Conservation (phyloP, 2,888 invertebrate genomes). For the Anoncus sp. region DNA sequence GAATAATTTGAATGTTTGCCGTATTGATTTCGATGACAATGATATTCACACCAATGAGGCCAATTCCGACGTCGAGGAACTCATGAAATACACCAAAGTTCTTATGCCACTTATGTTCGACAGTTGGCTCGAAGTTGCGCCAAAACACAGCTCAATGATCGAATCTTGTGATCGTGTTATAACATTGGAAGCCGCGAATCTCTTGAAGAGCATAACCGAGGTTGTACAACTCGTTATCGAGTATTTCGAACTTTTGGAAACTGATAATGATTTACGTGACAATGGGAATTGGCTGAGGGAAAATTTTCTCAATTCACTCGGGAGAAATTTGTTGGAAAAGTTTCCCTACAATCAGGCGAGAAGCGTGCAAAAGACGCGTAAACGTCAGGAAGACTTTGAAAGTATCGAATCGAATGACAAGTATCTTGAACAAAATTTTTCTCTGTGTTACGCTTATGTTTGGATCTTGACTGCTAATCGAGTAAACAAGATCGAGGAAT, state of each 20-base stretch:
- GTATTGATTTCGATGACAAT: constrained; percentile 69
- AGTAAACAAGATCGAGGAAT: constrained; percentile 83
- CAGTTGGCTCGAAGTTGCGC: constrained; percentile 92
- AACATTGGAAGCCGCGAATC: constrained; percentile 86
- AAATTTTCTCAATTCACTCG: constrained; percentile 85
- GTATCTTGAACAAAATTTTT: constrained; percentile 85
- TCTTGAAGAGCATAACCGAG: constrained; percentile 87
- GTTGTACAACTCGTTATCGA: constrained; percentile 87
- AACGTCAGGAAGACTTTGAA: constrained; percentile 81
- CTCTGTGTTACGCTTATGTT: constrained; percentile 82
- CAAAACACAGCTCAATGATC: constrained; percentile 81
- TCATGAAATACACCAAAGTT: constrained; percentile 87
- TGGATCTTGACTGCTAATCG: constrained; percentile 83
- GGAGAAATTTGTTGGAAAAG: constrained; percentile 85
- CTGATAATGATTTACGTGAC: constrained; percentile 58
- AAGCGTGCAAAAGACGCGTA: constrained; percentile 76
- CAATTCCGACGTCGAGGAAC: constrained; percentile 83
- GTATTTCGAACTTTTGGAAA: constrained; percentile 78
- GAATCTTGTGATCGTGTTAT: constrained; percentile 83
- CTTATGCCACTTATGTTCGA: constrained; percentile 92
- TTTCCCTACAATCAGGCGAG: constrained; percentile 86
- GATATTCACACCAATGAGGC: constrained; percentile 74
- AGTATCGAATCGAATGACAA: constrained; percentile 82
- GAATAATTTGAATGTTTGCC: constrained; percentile 63
- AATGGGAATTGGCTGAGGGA: constrained; percentile 83